Base-by-base conservation (phyloP, 2,113 vertebrate genomes). In the Melanerpes aurifrons region DNA sequence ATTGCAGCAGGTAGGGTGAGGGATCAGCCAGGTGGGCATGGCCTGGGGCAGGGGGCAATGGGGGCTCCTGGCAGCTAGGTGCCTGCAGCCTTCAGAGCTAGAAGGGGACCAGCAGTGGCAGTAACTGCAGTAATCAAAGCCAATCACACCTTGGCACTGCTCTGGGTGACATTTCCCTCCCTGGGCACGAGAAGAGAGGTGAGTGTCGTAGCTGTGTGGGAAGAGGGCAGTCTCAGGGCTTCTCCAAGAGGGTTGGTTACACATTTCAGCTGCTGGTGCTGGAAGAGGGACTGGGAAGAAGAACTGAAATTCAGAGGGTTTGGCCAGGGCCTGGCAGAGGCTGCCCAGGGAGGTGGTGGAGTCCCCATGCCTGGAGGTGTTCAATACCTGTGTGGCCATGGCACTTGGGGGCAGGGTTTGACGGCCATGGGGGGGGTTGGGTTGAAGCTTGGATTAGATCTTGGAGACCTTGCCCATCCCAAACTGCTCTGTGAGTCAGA, bases 71-170 rank as follows among this genome's bases (percentile, higher is more conserved):
- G 80, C 48, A 71, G 26, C 48, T 54, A 32, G 40, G 47, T 76
- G 56, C 31, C 59, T 43, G 26, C 31, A 68, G 48, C 73, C 73
- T 40, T 89, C 64, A 2, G 22, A 24, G 61, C 35, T 66, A 37
- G 37, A 43, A 64, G 63, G 57, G 89, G 61, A 40, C 59, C 6
- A 2, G 31, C 63, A 43, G 75, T 6, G 69, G 8, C 79, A 78
- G 47, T 78, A 83, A 92, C 66, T 71, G 68, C 58, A 58, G n/a
- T 32, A 75, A 91, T 58, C 82, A 74, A 75, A 92, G 69, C 31
- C 59, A 85, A 91, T 66, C 79, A 57, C 48, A 20, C 45, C 69
- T 54, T 83, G 56, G 73, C 89, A 10, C 81, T 92, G 45, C 45
- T 80, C 73, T 8, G 21, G 20, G 6, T 82, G 83, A 72, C 26